Evolutionary conservation across 2,888 invertebrate genomes (phyloP).

Genomic region (Stomorhina lunata): DNA sequence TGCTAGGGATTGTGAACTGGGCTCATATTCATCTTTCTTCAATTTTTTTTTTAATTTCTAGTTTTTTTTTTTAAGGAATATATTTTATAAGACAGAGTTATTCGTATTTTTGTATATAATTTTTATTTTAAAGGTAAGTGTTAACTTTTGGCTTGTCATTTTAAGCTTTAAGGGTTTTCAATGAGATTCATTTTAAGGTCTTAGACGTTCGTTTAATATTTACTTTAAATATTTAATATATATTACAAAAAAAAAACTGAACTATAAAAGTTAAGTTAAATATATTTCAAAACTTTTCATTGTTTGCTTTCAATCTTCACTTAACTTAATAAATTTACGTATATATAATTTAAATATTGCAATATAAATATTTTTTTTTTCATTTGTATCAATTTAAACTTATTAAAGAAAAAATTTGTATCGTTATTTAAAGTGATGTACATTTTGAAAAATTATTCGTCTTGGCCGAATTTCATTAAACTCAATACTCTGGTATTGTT

Average conservation of each 20-base stretch:
- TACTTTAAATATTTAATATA: constrained; percentile 11
- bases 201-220: constrained; percentile 15
- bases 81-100: neutral
- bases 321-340: constrained; percentile 22
- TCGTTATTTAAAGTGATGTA: constrained; percentile 26
- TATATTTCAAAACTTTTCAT: neutral
- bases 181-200: constrained; percentile 12
- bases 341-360: constrained; percentile 55
- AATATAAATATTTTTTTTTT: constrained; percentile 9
- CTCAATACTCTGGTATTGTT: constrained; percentile 38
- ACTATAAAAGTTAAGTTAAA: neutral
- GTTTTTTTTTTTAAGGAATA: neutral
- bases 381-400: neutral
- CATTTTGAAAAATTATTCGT: constrained; percentile 15
- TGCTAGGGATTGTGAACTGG: no score
- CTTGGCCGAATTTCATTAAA: constrained; percentile 40
- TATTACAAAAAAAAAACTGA: constrained; percentile 6
- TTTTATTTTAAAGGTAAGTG: constrained; percentile 4
- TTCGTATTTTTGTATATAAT: neutral
- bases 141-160: constrained; percentile 2
- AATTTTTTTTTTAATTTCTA: no score
- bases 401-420: constrained; percentile 11
- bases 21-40: no score
- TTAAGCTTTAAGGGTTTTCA: neutral
- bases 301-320: constrained; percentile 6